These are phyloP conservation scores for Eulemur coronatus DNA, from an alignment of 2,797 vertebrate genomes.

Conservation along the genomic window DNA sequence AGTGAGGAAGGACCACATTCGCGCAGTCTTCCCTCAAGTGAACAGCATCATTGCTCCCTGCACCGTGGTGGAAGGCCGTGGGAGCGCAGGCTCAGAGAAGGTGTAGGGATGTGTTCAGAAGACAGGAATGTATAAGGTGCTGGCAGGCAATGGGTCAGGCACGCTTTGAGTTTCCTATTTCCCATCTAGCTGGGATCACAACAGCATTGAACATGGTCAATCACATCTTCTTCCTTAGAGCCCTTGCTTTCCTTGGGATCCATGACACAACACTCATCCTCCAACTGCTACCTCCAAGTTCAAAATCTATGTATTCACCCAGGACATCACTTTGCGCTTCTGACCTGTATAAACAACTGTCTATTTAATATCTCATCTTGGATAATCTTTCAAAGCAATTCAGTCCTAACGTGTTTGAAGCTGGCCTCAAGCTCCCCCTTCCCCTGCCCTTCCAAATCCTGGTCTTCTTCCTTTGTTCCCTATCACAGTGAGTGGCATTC, in stretches of 20 bases:
- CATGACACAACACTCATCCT: background rate
- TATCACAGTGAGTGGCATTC: background rate
- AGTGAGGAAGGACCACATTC: fast-evolving
- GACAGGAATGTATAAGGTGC: too few species aligned
- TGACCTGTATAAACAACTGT: background rate
- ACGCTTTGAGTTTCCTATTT: background rate
- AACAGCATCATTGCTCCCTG: fast-evolving
- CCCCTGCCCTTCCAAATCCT: background rate
- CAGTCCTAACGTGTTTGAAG: background rate
- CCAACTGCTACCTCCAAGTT: background rate
- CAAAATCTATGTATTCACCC: background rate
- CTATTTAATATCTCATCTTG: background rate
- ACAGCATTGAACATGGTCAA: background rate
- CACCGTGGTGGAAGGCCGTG: background rate
- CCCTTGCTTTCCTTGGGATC: background rate
- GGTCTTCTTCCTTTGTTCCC: background rate
- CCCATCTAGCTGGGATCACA: background rate
- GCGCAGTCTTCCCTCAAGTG: fast-evolving
- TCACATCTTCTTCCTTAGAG: background rate
- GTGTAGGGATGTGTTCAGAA: fast-evolving
- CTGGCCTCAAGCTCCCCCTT: background rate
- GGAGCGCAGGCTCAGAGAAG: too few species aligned
- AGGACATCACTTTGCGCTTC: background rate
- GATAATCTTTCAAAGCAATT: background rate
- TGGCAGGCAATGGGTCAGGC: background rate